Base-by-base conservation (phyloP, 2,113 vertebrate genomes). In the Petromus typicus region DNA sequence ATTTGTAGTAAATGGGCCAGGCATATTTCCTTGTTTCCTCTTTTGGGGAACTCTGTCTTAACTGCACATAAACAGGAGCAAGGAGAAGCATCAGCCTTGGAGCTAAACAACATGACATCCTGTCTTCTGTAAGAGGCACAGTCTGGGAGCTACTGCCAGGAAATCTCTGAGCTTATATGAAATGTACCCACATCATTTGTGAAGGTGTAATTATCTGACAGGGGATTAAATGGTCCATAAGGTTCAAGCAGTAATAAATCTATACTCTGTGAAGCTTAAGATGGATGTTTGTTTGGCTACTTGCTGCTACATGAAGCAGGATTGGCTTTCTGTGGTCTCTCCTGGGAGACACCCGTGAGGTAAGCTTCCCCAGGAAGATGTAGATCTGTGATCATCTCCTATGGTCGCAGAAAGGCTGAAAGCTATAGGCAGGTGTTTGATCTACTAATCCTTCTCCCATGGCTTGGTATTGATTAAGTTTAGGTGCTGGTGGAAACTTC, bases 211-310 rank as follows among this genome's bases (percentile, higher is more conserved):
- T 96, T 75, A 75, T 78, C 83, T 80, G 80, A 73, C 22, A 75
- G 37, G 18, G 7, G 34, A 71, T 86, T 89, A 61, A 92, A 79
- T 27, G 78, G 54, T 51, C 73, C 27, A 37, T 32, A 67, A 61
- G 56, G 64, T 57, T 91, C 27, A 73, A 88, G 43, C n/a, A 61
- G 23, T 82, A 91, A 89, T 92, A 95, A 90, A 69, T 89, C 56
- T 79, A 40, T 93, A 45, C 87, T 86, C 32, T 94, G 73, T 89
- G 48, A 96, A 73, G 30, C 67, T 93, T 95, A 86, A 73, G 12
- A 66, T 71, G 54, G 18, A n/a, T 75, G 43, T 69, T 69, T 86
- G 20, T 89, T 63, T 76, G 64, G 18, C n/a, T 89, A 4, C 45
- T 84, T 80, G n/a, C 61, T 82, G 18, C 37, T 86, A 86, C 57